Conservation (phyloP, 2,888 invertebrate species). For the Caenorhabditis angaria region DNA sequence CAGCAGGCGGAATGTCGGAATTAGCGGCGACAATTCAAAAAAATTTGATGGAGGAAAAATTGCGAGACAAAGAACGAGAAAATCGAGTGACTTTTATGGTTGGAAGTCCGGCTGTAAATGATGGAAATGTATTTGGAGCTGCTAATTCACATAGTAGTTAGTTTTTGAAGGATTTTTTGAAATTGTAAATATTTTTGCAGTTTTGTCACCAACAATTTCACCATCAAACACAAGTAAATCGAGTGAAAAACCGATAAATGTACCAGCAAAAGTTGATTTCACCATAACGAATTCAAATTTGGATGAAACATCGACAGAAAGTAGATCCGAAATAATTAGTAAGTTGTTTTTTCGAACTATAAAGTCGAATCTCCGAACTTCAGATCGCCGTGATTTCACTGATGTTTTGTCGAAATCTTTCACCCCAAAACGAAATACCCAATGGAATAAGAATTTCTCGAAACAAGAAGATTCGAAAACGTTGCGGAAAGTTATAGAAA, state of each 20-base stretch:
- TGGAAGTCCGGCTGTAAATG: slow-evolving; percentile 33
- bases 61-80: background rate
- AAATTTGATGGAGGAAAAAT: background rate
- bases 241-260: background rate
- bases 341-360: background rate
- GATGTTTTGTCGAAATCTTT: slow-evolving; percentile 25
- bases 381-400: slow-evolving; percentile 18
- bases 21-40: background rate
- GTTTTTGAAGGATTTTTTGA: too few species aligned
- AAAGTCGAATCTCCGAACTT: background rate
- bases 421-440: slow-evolving; percentile 43
- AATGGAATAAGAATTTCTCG: slow-evolving; percentile 14
- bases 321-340: background rate
- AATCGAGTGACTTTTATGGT: slow-evolving; percentile 32
- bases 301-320: background rate
- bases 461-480: slow-evolving; percentile 33
- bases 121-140: too few species aligned
- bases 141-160: too few species aligned
- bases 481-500: slow-evolving; percentile 27
- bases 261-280: background rate
- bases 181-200: background rate
- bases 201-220: background rate
- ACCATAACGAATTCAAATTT: background rate
- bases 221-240: background rate
- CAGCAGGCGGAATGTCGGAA: background rate